phyloP scores from a whole-genome alignment of 2,888 invertebrate genomes.

The Lasioglossum figueresi region DNA sequence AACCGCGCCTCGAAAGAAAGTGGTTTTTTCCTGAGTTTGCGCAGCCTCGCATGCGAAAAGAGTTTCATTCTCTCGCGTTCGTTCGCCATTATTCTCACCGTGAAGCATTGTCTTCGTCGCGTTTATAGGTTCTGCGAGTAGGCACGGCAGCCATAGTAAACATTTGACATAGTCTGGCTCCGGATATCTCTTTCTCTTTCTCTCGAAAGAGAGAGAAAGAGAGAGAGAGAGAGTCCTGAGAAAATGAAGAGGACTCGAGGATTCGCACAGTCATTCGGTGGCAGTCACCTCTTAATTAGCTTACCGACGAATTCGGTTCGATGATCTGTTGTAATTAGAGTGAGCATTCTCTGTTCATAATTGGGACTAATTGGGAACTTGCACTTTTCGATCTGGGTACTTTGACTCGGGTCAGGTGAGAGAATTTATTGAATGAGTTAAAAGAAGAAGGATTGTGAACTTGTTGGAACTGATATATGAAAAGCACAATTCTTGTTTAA shows the following conservation, averaged over 20 bases:
- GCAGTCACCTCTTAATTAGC: neutral
- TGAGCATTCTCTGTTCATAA: neutral
- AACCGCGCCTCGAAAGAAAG: conserved; percentile 71
- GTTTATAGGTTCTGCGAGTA: neutral
- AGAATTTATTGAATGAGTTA: neutral
- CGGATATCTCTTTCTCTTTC: neutral
- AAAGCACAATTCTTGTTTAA: no score
- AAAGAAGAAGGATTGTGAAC: neutral
- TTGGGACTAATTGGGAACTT: neutral
- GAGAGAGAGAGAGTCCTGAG: neutral
- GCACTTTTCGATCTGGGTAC: neutral
- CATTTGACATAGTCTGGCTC: neutral
- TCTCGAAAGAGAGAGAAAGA: neutral
- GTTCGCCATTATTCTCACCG: conserved; percentile 12
- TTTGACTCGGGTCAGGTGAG: neutral
- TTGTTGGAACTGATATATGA: neutral
- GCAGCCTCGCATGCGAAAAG: conserved; percentile 61
- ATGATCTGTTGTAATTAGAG: neutral
- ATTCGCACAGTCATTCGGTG: neutral
- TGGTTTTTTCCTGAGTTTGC: conserved; percentile 52
- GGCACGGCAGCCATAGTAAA: neutral
- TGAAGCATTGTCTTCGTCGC: conserved; percentile 11
- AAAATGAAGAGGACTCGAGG: neutral
- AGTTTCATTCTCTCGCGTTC: conserved; percentile 28
- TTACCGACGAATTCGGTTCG: neutral